Evolutionary conservation across 2,113 vertebrate genomes (phyloP), one percentile per base, ranked within the genome.

Genomic region (Aegotheles bennettii): DNA sequence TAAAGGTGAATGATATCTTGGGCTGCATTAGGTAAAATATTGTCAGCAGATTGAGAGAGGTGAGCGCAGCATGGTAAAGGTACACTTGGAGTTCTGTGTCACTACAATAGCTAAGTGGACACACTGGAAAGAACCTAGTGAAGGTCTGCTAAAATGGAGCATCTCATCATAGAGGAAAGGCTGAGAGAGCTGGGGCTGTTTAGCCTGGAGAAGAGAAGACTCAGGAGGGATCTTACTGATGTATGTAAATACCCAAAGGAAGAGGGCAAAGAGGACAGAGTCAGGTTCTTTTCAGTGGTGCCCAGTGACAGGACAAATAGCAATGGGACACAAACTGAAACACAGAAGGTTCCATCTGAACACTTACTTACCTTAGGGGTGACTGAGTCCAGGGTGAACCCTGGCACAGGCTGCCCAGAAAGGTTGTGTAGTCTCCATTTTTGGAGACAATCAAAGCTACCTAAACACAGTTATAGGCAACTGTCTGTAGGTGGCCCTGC

Each of bases 331-430:
- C 29, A 76, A 71, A 61, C 23, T 28, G 42, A 91, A 90, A 29
- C 6, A 33, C 0, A 1, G 18, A 13, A 79, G 2, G 16, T 54
- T 71, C 47, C 13, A 1, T 28, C 5, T 31, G 33, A 84, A 51
- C 25, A 16, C 11, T 12, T 42, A 48, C 63, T 48, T 36, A 38
- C 11, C 48, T 25, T 19, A 17, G 18, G 15, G 6, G 29, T 51
- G 23, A 47, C 20, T 71, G 5, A 82, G 4, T 7, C 18, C n/a
- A n/a, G n/a, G n/a, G n/a, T n/a, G n/a, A n/a, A n/a, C n/a, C n/a
- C 33, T 29, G 23, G 11, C 24, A 68, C 16, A 29, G 11, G 24
- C 45, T 56, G 31, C 35, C 36, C 20, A 35, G 28, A 33, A 12
- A 47, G 6, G 4, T 20, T 38, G 51, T 82, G 16, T 16, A 29